phyloP scores from a whole-genome alignment of 2,888 invertebrate genomes.

The Gymnocheta viridis region DNA sequence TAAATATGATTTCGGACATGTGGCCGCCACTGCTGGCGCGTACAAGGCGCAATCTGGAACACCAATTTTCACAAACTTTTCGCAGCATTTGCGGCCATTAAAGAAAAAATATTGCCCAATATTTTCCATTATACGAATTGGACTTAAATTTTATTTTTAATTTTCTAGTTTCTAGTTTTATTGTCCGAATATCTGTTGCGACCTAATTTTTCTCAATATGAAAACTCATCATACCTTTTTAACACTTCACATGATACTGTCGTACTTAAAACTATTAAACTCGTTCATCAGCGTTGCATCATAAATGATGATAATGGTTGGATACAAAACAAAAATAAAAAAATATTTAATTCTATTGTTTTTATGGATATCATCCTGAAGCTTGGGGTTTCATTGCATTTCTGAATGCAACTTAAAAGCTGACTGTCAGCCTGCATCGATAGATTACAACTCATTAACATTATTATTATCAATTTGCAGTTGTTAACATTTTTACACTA shows the following conservation, averaged over 20 bases:
- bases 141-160: no score
- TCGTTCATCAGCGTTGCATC: constrained; percentile 61
- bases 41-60: no score
- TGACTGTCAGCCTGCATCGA: not conserved
- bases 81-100: no score
- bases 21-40: no score
- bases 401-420: not conserved
- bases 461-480: constrained; percentile 58
- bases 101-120: no score
- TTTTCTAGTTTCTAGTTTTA: not conserved
- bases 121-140: no score
- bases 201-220: constrained; percentile 5
- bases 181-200: not conserved
- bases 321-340: constrained; percentile 39
- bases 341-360: constrained; percentile 16
- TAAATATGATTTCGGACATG: no score
- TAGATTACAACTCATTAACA: constrained; percentile 63
- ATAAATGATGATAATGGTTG: constrained; percentile 60
- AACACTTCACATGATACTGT: constrained; percentile 27
- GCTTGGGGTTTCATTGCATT: constrained; percentile 14
- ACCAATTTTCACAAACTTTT: no score
- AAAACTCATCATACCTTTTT: not conserved
- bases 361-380: not conserved
- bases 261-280: constrained; percentile 41
- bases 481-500: constrained; percentile 7